Percentiles rank a stretch among this genome's conserved stretches.
These are phyloP conservation scores for Hafferia zeledoni DNA, from an alignment of 2,797 vertebrate species.

Conservation along the genomic window DNA sequence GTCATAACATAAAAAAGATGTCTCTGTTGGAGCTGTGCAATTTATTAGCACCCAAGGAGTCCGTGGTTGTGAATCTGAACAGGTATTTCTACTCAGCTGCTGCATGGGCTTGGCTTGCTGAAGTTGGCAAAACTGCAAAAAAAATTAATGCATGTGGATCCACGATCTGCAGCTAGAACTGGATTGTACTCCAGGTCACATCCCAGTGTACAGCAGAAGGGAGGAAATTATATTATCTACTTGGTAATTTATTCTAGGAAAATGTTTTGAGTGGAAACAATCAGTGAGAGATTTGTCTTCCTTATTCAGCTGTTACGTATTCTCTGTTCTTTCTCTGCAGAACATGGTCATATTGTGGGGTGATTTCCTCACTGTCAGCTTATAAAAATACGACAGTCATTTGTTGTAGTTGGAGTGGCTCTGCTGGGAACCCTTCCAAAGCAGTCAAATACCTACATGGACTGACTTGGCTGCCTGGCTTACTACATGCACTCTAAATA, in stretches of 20 bases:
- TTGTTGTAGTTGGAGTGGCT: slow-evolving; percentile 66
- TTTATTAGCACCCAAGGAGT: background rate
- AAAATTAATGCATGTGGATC: background rate
- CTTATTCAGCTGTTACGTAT: slow-evolving; percentile 49
- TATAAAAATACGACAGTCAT: slow-evolving; percentile 59
- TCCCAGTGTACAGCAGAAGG: background rate
- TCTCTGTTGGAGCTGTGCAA: background rate
- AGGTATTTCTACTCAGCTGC: background rate
- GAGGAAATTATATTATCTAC: background rate
- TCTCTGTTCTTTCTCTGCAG: slow-evolving; percentile 38
- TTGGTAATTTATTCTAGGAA: slow-evolving; percentile 25
- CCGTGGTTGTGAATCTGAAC: background rate
- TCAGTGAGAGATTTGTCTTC: background rate
- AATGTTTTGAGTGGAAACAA: slow-evolving; percentile 26
- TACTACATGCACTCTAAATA: slow-evolving; percentile 71
- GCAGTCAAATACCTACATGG: slow-evolving; percentile 65
- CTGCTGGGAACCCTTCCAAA: slow-evolving; percentile 58
- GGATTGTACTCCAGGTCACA: background rate
- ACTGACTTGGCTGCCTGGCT: slow-evolving; percentile 62
- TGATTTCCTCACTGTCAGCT: slow-evolving; percentile 63
- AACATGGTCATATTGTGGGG: slow-evolving; percentile 60
- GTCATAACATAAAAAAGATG: background rate
- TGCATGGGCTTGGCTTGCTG: background rate
- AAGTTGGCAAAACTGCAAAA: background rate
- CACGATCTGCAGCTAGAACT: background rate